A percentile compares a stretch with the other conserved stretches of the same genome.
Evolutionary conservation across 1,140 invertebrate species (phyloP).

Genomic region (Teleopsis dalmanni): DNA sequence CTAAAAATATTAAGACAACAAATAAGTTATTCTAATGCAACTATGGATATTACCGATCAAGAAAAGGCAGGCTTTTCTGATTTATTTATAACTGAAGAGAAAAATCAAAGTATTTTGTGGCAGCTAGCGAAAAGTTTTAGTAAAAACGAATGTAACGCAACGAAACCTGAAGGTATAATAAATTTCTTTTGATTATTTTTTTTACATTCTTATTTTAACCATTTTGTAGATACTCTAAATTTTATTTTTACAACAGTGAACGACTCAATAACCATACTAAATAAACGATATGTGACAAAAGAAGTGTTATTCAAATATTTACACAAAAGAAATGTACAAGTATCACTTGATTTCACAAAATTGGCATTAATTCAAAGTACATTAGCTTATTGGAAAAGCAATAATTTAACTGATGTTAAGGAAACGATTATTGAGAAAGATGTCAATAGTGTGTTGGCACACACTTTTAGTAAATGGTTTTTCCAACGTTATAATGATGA

Average conservation of each 20-base stretch:
- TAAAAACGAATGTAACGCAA: conserved; percentile 22
- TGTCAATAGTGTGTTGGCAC: conserved; percentile 45
- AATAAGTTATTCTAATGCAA: no score
- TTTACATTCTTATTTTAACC: conserved; percentile 3
- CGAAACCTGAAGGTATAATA: conserved; percentile 19
- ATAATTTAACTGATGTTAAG: not conserved
- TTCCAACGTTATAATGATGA: conserved; percentile 51
- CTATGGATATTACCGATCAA: conserved; percentile 22
- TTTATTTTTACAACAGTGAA: conserved; percentile 43
- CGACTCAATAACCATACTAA: conserved; percentile 40
- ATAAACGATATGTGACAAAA: conserved; percentile 45
- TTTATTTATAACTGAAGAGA: conserved; percentile 20
- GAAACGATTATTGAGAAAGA: not conserved
- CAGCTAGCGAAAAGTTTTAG: conserved; percentile 25
- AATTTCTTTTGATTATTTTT: not conserved
- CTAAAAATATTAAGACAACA: no score
- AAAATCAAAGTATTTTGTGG: conserved; percentile 19
- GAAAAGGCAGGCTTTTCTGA: conserved; percentile 22
- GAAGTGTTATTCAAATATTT: conserved; percentile 47
- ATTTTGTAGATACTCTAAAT: conserved; percentile 47
- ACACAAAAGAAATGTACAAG: conserved; percentile 35
- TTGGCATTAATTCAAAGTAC: conserved; percentile 42
- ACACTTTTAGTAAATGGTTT: conserved; percentile 55
- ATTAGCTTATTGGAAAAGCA: conserved; percentile 40
- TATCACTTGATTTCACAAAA: conserved; percentile 45